Evolutionary conservation across 1,140 invertebrate species (phyloP).

Genomic region (Drosophila nigromelanica): DNA sequence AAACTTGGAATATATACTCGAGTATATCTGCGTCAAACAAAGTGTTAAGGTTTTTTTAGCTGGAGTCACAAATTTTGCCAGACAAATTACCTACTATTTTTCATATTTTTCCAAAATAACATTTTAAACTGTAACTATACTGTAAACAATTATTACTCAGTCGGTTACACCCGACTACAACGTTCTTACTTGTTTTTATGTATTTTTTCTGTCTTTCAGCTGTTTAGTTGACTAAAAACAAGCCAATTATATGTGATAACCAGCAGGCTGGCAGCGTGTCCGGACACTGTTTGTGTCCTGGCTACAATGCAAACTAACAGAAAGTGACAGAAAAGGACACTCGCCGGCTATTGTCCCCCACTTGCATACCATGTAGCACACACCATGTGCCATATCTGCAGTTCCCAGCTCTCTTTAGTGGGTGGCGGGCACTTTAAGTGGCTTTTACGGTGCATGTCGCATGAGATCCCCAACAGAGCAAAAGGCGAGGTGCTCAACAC

Average conservation of each 20-base stretch:
- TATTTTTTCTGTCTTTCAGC: not conserved
- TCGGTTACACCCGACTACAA: no score
- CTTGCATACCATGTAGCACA: not conserved
- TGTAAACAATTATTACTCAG: no score
- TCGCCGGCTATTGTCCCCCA: not conserved
- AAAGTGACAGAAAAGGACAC: slow-evolving; percentile 26
- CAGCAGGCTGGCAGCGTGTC: slow-evolving; percentile 27
- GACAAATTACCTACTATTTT: no score
- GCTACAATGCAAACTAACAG: slow-evolving; percentile 4
- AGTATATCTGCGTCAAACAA: no score
- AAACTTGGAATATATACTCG: no score
- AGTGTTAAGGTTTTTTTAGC: no score
- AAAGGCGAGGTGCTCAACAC: not conserved
- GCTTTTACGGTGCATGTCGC: slow-evolving; percentile 46
- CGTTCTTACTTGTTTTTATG: no score
- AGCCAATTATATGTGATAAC: slow-evolving; percentile 70
- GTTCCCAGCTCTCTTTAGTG: slow-evolving; percentile 4
- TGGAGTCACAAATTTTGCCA: no score
- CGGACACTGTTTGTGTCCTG: not conserved
- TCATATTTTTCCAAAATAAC: no score
- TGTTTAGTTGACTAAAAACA: slow-evolving; percentile 48
- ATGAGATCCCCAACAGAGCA: slow-evolving; percentile 1
- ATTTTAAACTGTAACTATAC: no score
- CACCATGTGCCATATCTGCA: not conserved
- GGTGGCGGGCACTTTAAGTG: slow-evolving; percentile 55